These are phyloP conservation scores for Orthosia cruda DNA, from an alignment of 2,888 invertebrate species.

Conservation along the genomic window DNA sequence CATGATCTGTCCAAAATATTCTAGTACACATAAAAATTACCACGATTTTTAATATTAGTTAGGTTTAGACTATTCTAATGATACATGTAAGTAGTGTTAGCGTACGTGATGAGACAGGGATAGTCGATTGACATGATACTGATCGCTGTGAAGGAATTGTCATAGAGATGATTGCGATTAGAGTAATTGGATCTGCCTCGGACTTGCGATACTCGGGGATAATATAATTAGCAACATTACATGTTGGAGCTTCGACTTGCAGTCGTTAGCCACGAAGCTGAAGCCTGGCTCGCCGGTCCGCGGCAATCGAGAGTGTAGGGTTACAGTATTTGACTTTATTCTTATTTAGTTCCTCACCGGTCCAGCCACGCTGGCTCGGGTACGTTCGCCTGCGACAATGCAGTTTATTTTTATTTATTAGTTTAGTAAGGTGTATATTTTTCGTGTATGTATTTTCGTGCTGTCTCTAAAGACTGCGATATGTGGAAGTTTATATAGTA, in stretches of 20 bases:
- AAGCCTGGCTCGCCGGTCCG: slow-evolving; percentile 21
- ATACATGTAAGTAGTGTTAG: slow-evolving; percentile 68
- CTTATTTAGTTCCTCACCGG: slow-evolving; percentile 82
- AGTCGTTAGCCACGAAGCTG: neutral
- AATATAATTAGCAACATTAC: slow-evolving; percentile 17
- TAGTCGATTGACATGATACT: slow-evolving; percentile 67
- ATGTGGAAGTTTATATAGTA: slow-evolving; percentile 55
- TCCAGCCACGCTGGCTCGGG: slow-evolving; percentile 51
- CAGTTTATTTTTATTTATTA: slow-evolving; percentile 74
- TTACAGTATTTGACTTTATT: slow-evolving; percentile 86
- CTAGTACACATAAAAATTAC: slow-evolving; percentile 67
- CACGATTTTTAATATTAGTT: slow-evolving; percentile 71
- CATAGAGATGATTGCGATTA: slow-evolving; percentile 56
- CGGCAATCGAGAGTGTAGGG: slow-evolving; percentile 55
- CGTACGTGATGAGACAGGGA: slow-evolving; percentile 72
- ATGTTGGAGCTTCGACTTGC: slow-evolving; percentile 22
- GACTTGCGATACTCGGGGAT: slow-evolving; percentile 36
- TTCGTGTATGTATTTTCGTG: slow-evolving; percentile 66
- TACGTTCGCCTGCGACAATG: slow-evolving; percentile 67
- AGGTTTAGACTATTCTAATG: slow-evolving; percentile 74
- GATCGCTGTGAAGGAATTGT: slow-evolving; percentile 65
- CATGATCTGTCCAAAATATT: slow-evolving; percentile 87
- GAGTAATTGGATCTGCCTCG: slow-evolving; percentile 40
- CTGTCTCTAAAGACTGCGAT: slow-evolving; percentile 49
- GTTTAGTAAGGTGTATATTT: slow-evolving; percentile 75